Evolutionary conservation across 2,797 vertebrate species (phyloP).

Genomic region (Spea hammondii): DNA sequence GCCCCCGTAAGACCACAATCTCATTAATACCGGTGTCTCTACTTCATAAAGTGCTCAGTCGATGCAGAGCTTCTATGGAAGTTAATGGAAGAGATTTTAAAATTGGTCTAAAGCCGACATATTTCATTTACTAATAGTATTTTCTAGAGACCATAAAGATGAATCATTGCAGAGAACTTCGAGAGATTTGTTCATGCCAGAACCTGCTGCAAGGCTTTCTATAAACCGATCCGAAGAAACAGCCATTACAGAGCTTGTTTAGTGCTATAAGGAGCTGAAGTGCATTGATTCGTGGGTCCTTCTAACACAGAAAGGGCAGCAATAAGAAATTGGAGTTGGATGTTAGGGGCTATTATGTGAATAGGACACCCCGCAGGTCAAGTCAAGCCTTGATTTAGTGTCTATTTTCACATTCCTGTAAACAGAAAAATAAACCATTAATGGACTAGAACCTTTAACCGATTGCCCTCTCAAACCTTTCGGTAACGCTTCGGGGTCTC

Average conservation of each 20-base stretch:
- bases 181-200: constrained; percentile 26
- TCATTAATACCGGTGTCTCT: background rate
- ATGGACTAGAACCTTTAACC: background rate
- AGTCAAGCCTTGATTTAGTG: constrained; percentile 43
- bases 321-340: constrained; percentile 40
- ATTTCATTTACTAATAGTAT: constrained; percentile 38
- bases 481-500: constrained; percentile 12
- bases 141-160: constrained; percentile 39
- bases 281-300: constrained; percentile 44
- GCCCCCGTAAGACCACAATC: too few species aligned
- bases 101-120: constrained; percentile 28
- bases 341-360: constrained; percentile 43
- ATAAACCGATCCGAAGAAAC: constrained; percentile 37
- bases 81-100: constrained; percentile 29
- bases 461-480: constrained; percentile 1
- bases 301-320: constrained; percentile 33
- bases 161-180: constrained; percentile 24
- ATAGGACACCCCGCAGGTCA: constrained; percentile 35
- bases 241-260: constrained; percentile 36
- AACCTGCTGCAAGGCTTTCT: constrained; percentile 31
- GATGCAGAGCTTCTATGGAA: constrained; percentile 12
- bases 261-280: constrained; percentile 32
- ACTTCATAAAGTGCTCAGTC: background rate
- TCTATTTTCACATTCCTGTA: constrained; percentile 34
- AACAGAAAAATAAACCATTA: constrained; percentile 41